Percentiles rank a stretch among this genome's conserved stretches.
Evolutionary conservation across 2,797 vertebrate species (phyloP).

Genomic region (Aulostomus chinensis): DNA sequence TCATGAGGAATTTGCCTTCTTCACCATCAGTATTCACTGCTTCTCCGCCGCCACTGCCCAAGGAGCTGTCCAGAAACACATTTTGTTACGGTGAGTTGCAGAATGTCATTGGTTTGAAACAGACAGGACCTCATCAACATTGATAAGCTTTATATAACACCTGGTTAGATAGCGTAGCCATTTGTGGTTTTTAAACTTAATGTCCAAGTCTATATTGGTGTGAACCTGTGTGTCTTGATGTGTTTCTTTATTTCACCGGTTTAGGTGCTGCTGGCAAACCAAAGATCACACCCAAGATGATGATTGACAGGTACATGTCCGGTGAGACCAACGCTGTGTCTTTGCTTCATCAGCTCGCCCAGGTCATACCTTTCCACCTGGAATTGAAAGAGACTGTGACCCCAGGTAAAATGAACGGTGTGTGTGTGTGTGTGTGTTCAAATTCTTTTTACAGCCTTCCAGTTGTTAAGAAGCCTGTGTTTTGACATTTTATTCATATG

Average conservation of each 20-base stretch:
- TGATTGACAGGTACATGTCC: slow-evolving; percentile 80
- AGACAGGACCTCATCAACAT: too few relatives aligned
- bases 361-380: slow-evolving; percentile 77
- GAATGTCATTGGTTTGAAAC: not conserved
- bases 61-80: not conserved
- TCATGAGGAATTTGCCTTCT: slow-evolving; percentile 48
- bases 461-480: not conserved
- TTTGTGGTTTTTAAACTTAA: not conserved
- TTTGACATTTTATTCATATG: not conserved
- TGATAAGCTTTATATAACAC: too few relatives aligned
- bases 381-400: slow-evolving; percentile 90
- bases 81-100: slow-evolving; percentile 24
- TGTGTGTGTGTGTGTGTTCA: not conserved
- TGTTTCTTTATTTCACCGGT: not conserved
- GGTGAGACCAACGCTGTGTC: slow-evolving; percentile 83
- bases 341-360: slow-evolving; percentile 85
- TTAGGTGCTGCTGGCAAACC: slow-evolving; percentile 35
- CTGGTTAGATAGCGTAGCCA: too few relatives aligned
- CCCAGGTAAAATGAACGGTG: slow-evolving; percentile 52
- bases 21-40: not conserved
- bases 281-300: slow-evolving; percentile 55
- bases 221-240: not conserved
- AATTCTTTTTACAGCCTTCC: not conserved
- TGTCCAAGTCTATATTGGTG: not conserved
- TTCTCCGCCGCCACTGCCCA: accelerated